Percentiles rank a stretch among this genome's conserved stretches.
Conservation (phyloP, 2,888 invertebrate genomes). For the Listrodromus nycthemerus region DNA sequence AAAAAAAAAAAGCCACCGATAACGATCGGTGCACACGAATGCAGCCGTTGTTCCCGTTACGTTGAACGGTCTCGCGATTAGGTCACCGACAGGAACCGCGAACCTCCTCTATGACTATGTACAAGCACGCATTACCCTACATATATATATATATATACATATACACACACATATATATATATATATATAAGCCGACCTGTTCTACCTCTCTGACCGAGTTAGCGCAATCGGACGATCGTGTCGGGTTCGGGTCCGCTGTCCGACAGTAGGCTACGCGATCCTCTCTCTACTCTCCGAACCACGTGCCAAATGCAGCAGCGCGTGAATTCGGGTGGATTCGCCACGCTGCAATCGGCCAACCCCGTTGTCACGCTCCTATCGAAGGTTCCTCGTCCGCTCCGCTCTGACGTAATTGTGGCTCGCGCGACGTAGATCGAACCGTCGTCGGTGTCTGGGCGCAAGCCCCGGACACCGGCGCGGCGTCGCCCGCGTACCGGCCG, state of each 20-base stretch:
- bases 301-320: slow-evolving; percentile 65
- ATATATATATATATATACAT: background rate
- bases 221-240: slow-evolving; percentile 46
- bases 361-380: slow-evolving; percentile 30
- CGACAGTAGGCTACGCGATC: slow-evolving; percentile 65
- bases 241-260: slow-evolving; percentile 56
- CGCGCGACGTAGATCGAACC: background rate
- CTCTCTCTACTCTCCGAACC: slow-evolving; percentile 38
- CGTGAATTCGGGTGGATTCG: slow-evolving; percentile 51
- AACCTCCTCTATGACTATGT: slow-evolving; percentile 9
- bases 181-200: slow-evolving; percentile 9
- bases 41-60: slow-evolving; percentile 12
- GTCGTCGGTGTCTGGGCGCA: background rate
- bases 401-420: slow-evolving; percentile 25
- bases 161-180: background rate
- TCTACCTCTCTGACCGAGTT: slow-evolving; percentile 21
- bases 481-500: slow-evolving; percentile 56
- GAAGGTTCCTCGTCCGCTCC: slow-evolving; percentile 6
- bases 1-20: background rate
- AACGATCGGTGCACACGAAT: slow-evolving; percentile 12
- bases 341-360: slow-evolving; percentile 40
- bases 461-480: background rate
- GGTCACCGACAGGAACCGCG: slow-evolving; percentile 54
- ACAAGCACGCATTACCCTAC: background rate
- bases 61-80: slow-evolving; percentile 63